These are phyloP conservation scores for Carollia perspicillata DNA, from an alignment of 2,113 vertebrate genomes.

Conservation along the genomic window DNA sequence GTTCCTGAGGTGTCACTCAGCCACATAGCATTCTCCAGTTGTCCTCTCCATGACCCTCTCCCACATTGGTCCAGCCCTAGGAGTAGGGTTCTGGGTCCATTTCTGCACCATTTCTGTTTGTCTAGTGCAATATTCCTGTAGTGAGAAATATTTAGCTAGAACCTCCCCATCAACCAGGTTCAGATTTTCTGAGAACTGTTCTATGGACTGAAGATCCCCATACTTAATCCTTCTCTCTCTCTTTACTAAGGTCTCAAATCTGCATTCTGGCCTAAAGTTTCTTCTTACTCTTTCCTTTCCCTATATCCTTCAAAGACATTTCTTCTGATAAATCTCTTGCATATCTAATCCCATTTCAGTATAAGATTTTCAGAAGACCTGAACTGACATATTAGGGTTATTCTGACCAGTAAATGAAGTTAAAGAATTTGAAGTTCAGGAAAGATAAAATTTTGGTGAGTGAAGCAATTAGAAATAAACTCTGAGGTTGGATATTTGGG, in stretches of 20 bases:
- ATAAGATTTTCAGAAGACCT: not conserved
- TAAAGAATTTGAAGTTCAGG: constrained; percentile 3
- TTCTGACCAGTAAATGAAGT: constrained; percentile 18
- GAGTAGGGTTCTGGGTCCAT: not conserved
- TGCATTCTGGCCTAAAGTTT: not conserved
- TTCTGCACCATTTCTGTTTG: not conserved
- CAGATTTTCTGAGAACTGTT: not conserved
- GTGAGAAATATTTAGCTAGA: not conserved
- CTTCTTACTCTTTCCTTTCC: not conserved
- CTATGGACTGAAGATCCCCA: not conserved
- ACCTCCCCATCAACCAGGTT: not conserved
- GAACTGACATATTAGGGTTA: not conserved
- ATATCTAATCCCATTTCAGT: not conserved
- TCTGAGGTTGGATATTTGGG: constrained; percentile 1
- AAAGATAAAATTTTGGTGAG: not conserved
- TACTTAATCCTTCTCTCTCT: not conserved
- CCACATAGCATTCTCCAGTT: not conserved
- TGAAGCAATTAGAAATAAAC: constrained; percentile 42
- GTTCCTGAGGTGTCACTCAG: not conserved
- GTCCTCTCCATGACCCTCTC: not conserved
- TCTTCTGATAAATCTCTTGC: not conserved
- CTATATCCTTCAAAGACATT: constrained; percentile 15
- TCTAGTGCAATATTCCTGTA: not conserved
- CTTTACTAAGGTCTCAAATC: not conserved
- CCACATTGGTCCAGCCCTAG: not conserved